Conservation (phyloP, 1,140 invertebrate species). For the Gyrodactylus salaris region DNA sequence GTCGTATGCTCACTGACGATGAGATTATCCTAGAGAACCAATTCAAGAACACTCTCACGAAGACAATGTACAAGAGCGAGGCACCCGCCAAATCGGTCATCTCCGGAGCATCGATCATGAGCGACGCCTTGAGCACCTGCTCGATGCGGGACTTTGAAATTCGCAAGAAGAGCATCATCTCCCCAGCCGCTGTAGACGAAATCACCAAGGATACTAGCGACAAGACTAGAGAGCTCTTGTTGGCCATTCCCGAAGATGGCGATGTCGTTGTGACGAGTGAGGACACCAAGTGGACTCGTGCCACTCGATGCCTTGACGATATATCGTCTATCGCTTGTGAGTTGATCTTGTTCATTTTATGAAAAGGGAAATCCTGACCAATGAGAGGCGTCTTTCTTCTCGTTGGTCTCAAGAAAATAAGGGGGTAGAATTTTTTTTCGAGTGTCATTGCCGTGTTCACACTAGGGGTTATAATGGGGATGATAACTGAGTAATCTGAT, state of each 20-base stretch:
- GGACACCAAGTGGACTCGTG: background rate
- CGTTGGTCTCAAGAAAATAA: no score
- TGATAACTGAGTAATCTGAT: no score
- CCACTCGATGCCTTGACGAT: background rate
- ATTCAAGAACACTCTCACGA: background rate
- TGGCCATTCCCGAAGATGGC: background rate
- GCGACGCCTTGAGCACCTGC: background rate
- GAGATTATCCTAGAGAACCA: background rate
- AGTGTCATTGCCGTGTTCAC: no score
- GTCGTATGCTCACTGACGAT: background rate
- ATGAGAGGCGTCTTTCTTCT: background rate
- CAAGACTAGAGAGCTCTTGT: background rate
- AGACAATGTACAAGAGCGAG: background rate
- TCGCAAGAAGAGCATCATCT: background rate
- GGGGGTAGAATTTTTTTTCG: no score
- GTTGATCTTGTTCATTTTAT: background rate
- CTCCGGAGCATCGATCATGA: background rate
- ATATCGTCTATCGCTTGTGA: background rate
- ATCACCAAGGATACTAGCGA: background rate
- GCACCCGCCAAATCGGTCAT: background rate
- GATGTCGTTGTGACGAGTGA: background rate
- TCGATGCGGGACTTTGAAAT: background rate
- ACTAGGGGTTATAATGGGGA: no score
- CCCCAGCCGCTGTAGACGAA: background rate
- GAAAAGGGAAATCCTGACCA: background rate